Base-by-base conservation (phyloP, 2,113 vertebrate genomes). In the Microcebus griseorufus region DNA sequence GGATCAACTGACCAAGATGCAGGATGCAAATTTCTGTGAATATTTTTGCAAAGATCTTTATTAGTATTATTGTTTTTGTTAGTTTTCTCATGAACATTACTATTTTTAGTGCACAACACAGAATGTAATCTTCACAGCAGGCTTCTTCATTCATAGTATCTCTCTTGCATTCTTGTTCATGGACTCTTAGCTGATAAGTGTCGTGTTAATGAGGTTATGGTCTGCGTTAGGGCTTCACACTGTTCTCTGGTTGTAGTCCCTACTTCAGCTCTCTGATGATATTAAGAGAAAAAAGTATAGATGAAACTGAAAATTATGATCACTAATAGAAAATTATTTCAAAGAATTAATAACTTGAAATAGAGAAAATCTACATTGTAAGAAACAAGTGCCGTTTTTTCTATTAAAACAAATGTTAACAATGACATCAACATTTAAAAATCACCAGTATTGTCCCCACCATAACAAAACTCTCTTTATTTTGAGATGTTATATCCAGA, bases 401-500 rank as follows among this genome's bases (percentile, higher is more conserved):
- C 11, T 53, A 17, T 92, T 88, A 69, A 93, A 85, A 51, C 9
- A 88, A 93, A 58, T 70, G 17, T 45, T 45, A 91, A 64, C 25
- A 78, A 32, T 48, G 25, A 78, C 25, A n/a, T 88, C 72, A 67
- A 64, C 55, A 39, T 20, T 72, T 92, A 37, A 53, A 53, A 83
- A 37, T 51, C 76, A 95, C 9, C 42, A 51, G 23, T 94, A 81
- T 53, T 85, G 45, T 78, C 6, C 12, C 32, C 18, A 91, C 5
- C 45, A 73, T 70, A 91, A 53, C 22, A 79, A 96, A 70, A 79
- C 7, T 58, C 70, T 55, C 85, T 90, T 94, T 88, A 80, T 85
- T 91, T 86, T 96, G 55, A 62, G 25, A 62, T 84, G 70, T 62
- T 91, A 65, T 23, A 85, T 72, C 75, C 64, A 95, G 67, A 85